These are phyloP conservation scores for Romanogobio albipinnatus DNA, from an alignment of 2,113 vertebrate genomes.

Conservation along the genomic window DNA sequence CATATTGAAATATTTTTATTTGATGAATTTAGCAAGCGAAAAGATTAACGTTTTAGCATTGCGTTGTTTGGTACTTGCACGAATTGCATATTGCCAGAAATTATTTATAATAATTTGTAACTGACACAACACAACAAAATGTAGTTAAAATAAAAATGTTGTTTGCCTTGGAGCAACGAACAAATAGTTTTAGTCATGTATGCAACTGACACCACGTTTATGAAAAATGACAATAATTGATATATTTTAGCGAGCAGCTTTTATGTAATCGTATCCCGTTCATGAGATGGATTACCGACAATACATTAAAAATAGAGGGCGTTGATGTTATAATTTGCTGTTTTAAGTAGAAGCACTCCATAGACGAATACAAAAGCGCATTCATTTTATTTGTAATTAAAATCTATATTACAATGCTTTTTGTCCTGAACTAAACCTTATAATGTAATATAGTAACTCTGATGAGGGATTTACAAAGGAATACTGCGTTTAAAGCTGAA, in stretches of 20 bases:
- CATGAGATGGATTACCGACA: neutral
- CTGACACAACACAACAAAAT: too few species aligned
- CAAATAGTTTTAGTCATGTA: too few species aligned
- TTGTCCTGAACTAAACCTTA: neutral
- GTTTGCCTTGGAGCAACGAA: too few species aligned
- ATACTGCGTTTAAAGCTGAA: slow-evolving; percentile 38
- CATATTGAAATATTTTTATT: neutral
- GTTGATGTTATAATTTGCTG: too few species aligned
- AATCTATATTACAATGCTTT: neutral
- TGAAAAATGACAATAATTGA: neutral
- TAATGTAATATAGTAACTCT: neutral
- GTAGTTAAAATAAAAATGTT: too few species aligned
- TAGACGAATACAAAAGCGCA: neutral
- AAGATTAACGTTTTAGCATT: neutral
- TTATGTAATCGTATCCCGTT: neutral
- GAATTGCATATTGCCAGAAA: neutral
- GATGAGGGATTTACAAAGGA: neutral
- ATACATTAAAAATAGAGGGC: neutral
- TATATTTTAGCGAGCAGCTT: neutral
- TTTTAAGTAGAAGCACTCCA: neutral
- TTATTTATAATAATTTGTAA: neutral
- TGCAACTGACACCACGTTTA: neutral
- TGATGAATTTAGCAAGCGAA: neutral
- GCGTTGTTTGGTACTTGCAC: neutral
- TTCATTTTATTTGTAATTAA: neutral